Evolutionary conservation across 2,797 vertebrate species (phyloP).

Genomic region (Siniperca obscura): DNA sequence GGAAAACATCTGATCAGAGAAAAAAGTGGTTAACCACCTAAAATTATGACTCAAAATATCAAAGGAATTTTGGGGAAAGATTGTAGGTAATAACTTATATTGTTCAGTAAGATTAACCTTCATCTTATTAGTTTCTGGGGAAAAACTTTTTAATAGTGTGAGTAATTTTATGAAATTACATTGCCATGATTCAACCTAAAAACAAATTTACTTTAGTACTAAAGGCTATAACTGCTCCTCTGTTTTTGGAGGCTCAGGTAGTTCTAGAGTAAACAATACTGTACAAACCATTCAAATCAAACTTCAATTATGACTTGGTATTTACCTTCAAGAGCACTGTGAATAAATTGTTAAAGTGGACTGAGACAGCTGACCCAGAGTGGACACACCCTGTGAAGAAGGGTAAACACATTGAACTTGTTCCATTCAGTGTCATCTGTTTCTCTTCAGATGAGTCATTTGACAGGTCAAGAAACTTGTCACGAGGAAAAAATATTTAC

Average conservation of each 20-base stretch:
- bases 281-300: not conserved
- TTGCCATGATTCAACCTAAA: not conserved
- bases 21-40: not conserved
- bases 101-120: conserved; percentile 6
- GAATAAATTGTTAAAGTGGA: not conserved
- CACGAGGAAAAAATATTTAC: conserved; percentile 20
- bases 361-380: not conserved
- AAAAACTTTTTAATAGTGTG: not conserved
- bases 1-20: conserved; percentile 28
- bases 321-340: not conserved
- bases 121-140: not conserved
- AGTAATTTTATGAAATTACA: conserved; percentile 12
- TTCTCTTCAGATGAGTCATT: conserved; percentile 61
- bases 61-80: not conserved
- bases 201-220: not conserved
- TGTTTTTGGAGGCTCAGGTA: not conserved
- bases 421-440: conserved; percentile 13
- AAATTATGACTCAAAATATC: conserved; percentile 27
- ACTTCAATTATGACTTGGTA: not conserved
- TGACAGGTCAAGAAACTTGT: conserved; percentile 4
- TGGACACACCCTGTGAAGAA: conserved; percentile 8
- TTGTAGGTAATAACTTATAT: conserved; percentile 6
- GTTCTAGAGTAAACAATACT: not conserved
- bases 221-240: not conserved
- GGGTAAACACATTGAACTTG: not conserved